Base-by-base conservation (phyloP, 2,797 vertebrate species). In the Manis javanica region DNA sequence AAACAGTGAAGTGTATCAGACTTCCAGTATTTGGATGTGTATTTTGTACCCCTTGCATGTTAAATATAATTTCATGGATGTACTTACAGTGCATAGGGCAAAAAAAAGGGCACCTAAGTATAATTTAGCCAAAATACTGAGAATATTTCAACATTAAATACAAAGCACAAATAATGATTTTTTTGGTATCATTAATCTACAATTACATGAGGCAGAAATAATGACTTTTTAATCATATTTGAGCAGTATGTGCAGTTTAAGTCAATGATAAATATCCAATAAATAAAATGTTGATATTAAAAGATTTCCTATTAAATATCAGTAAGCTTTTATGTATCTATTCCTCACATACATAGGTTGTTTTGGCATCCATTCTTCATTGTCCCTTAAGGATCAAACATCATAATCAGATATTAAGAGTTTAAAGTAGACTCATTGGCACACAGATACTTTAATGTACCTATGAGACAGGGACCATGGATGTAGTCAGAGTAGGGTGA, bases 121-220 rank as follows among this genome's bases (percentile, higher is more conserved):
- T 46, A 87, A 75, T 87, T 77, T 69, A 91, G 31, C 42, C 51
- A 75, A 69, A 82, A 90, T 31, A 93, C 12, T 83, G 31, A 91
- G 68, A 66, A 59, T 90, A 82, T 81, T 81, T 81, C 34, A 69
- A 75, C 31, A 82, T 84, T 79, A 79, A 90, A 64, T 46, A 79
- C 57, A 51, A 87, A 82, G n/a, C 57, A 82, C 59, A 96, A 87
- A 94, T 75, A 63, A 79, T 66, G 10, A 37, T 18, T 82, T 87
- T 85, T 82, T 39, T 39, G 37, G 37, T 39, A 39, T 39, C 37
- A 39, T 39, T 39, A 39, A 39, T 39, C 37, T 39, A 39, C 37
- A 39, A 39, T 39, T 39, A 39, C 37, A 39, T 39, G 37, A 39
- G 37, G 37, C 57, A 82, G 66, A 96, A 87, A 94, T 75, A 63